Percentiles rank a stretch among this genome's conserved stretches.
These are phyloP conservation scores for Sylvilagus floridanus DNA, from an alignment of 2,797 vertebrate genomes.

Conservation along the genomic window DNA sequence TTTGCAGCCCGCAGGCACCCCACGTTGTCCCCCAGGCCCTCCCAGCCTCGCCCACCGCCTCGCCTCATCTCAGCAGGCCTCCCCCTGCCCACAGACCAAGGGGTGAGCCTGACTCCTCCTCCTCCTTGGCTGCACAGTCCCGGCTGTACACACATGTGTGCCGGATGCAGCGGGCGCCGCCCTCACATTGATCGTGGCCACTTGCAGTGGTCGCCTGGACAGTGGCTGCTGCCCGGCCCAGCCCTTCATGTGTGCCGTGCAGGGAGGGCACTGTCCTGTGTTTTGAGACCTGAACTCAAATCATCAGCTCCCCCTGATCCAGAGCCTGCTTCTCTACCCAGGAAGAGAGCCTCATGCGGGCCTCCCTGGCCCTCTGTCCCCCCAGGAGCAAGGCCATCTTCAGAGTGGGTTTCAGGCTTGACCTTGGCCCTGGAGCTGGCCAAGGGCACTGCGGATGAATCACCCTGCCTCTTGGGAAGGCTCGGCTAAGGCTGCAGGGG, in stretches of 20 bases:
- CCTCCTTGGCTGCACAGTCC: not conserved
- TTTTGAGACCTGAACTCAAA: not conserved
- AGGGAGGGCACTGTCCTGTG: not conserved
- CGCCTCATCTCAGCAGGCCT: not conserved
- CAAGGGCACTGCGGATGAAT: conserved; percentile 66
- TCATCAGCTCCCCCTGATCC: not conserved
- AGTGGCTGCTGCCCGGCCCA: not conserved
- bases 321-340: no score
- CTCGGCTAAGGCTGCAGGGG: not conserved
- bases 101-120: not conserved
- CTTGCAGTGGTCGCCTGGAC: not conserved
- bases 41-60: not conserved
- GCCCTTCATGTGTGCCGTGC: not conserved
- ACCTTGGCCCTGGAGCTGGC: conserved; percentile 74
- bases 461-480: conserved; percentile 67
- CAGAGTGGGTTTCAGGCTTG: conserved; percentile 37
- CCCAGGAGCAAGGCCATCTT: conserved; percentile 25
- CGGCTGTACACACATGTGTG: no score
- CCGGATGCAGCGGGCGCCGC: not conserved
- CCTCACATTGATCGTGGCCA: not conserved
- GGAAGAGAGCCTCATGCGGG: no score
- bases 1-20: not conserved
- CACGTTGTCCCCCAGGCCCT: not conserved
- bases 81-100: not conserved
- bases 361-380: not conserved